Conservation (phyloP, 2,888 invertebrate genomes). For the Orthosia gracilis region DNA sequence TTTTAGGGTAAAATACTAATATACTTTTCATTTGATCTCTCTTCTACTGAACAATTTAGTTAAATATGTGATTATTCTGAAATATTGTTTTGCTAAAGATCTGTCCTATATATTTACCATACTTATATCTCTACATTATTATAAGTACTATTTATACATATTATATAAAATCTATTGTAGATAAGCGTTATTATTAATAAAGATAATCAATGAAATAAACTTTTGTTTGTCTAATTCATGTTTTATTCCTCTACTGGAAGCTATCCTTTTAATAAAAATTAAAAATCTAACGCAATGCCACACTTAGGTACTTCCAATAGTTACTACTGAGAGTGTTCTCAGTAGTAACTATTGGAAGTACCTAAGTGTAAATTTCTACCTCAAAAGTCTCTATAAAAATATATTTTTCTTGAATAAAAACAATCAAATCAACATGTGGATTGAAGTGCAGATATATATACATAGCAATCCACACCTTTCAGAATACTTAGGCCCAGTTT, state of each 20-base stretch:
- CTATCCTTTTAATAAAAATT: not conserved
- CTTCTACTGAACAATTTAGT: slow-evolving; percentile 14
- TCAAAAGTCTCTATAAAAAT: not conserved
- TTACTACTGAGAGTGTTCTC: too few species aligned
- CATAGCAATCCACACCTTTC: not conserved
- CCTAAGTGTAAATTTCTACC: not conserved
- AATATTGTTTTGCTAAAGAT: slow-evolving; percentile 26
- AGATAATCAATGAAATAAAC: slow-evolving; percentile 73
- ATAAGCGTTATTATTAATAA: slow-evolving; percentile 68
- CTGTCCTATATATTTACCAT: slow-evolving; percentile 36
- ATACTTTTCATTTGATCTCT: slow-evolving; percentile 19
- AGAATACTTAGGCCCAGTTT: too few species aligned
- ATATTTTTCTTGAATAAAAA: not conserved
- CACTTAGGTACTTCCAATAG: too few species aligned
- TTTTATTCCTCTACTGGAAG: slow-evolving; percentile 56
- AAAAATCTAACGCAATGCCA: too few species aligned
- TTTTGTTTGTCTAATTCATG: slow-evolving; percentile 68
- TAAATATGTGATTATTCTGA: slow-evolving; percentile 22
- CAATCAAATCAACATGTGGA: not conserved
- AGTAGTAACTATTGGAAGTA: not conserved
- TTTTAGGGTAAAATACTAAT: slow-evolving; percentile 40
- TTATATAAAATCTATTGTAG: slow-evolving; percentile 54
- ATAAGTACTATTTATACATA: slow-evolving; percentile 57
- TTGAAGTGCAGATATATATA: not conserved
- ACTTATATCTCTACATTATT: slow-evolving; percentile 39